Conservation (phyloP, 2,113 vertebrate genomes). For the Pongo pygmaeus region DNA sequence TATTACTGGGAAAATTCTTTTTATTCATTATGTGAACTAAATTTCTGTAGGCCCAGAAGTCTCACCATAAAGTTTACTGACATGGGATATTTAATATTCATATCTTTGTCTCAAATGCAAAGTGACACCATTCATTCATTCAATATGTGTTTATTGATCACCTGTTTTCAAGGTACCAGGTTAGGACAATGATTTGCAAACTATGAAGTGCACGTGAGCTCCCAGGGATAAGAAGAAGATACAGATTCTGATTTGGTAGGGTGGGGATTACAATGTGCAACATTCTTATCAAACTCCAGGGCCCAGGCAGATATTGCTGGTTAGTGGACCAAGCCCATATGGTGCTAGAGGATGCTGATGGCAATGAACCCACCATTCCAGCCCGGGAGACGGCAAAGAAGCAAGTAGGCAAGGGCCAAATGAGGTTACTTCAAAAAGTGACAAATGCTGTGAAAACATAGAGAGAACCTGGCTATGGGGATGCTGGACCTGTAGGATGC, state of each 20-base stretch:
- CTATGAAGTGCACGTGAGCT: rapidly evolving
- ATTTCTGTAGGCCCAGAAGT: constrained; percentile 24
- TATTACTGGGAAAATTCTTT: constrained; percentile 11
- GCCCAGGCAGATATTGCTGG: not conserved
- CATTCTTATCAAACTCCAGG: not conserved
- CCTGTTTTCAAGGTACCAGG: not conserved
- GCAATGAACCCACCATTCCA: rapidly evolving
- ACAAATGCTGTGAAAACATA: not conserved
- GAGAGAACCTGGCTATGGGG: not conserved
- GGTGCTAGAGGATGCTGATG: rapidly evolving
- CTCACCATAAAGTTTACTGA: not conserved
- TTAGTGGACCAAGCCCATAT: rapidly evolving
- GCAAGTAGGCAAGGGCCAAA: no score
- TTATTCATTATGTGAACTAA: constrained; percentile 26
- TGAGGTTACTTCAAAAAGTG: not conserved
- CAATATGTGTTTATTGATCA: no score
- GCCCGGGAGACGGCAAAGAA: not conserved
- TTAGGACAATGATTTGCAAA: not conserved
- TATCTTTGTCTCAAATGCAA: not conserved
- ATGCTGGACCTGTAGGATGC: rapidly evolving
- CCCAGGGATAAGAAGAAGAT: not conserved
- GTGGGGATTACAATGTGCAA: rapidly evolving
- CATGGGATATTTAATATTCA: not conserved
- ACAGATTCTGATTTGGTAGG: not conserved
- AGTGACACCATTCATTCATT: not conserved